Evolutionary conservation across 1,140 invertebrate species (phyloP), one percentile per base, ranked within the genome.

Genomic region (Zophobas atratus): DNA sequence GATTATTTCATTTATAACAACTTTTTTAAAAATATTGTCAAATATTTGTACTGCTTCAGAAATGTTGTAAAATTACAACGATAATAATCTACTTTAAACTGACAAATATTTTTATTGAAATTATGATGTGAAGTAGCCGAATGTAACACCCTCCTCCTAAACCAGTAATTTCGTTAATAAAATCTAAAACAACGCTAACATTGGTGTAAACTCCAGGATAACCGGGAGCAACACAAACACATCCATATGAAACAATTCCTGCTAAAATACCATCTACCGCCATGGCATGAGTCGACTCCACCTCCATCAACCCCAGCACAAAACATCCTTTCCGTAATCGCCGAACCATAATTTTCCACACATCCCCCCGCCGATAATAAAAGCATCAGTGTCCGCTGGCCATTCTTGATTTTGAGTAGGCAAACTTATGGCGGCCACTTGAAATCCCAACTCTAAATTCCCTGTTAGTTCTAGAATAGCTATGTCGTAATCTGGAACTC

Each of bases 161-260:
- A 3, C 43, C 43, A 46, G 43, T 8, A 46, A 0, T 8, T 3
- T 84, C 75, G n/a, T 86, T 83, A 35, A 89, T 81, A 87, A 33
- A 76, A 35, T 55, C 35, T 4, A 48, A 48, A 1, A 76, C 8
- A 36, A 46, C 71, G 1, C 41, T 39, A 0, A 94, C 87, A 77
- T 91, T 89, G 0, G 93, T 92, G 80, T 94, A 94, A 1, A 94
- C 90, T 3, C 93, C 93, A 0, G 93, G 93, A 77, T 90, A 92
- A 51, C 91, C 90, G 6, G 91, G 91, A 70, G 90, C 85, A 0
- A 91, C 93, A 81, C 93, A 94, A 0, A 92, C 92, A 35, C 90
- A 88, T 0, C 94, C 94, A 92, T 93, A 94, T 0, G 92, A 93
- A 0, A 92, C 90, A 1, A 93, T 89, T 36, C 90, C 90, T 53